Evolutionary conservation across 2,113 vertebrate genomes (phyloP), one percentile per base, ranked within the genome.

Genomic region (Columba janthina): DNA sequence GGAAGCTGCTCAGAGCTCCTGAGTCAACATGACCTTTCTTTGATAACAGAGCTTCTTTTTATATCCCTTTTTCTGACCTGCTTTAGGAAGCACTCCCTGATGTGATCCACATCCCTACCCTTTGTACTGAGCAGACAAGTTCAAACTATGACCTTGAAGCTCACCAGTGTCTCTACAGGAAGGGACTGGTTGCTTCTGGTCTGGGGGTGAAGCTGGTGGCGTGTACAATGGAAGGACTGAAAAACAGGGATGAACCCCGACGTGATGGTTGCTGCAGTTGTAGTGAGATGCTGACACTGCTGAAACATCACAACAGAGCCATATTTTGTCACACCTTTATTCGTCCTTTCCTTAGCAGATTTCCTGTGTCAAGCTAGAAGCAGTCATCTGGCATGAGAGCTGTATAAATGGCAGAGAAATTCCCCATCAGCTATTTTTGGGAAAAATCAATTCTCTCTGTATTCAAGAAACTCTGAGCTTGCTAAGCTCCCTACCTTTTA

Each of bases 401-500:
- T 81, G 44, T 77, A 67, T 64, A 88, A 81, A 88, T 72, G 82
- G 76, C 48, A 94, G 85, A 96, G 94, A 94, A 96, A 75, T 94
- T 90, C 79, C 90, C 69, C 83, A 95, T 95, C 92, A 94, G 88
- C 94, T 96, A 40, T 93, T 96, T 93, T 58, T 14, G 74, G 74
- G 74, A 24, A 89, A 96, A 96, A 90, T 89, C 87, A 88, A 85
- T 97, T 93, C 81, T 79, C 24, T 64, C 77, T 81, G 21, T 88
- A 88, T 95, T 93, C 12, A 11, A 70, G 88, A 91, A 94, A 34
- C 46, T 94, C 67, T 88, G 91, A 88, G 79, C 57, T 95, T 88
- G 85, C 94, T 96, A 78, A 97, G 69, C 90, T 89, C 61, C n/a
- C 72, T 95, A 88, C 93, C 90, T 96, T 97, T 96, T 89, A 90